Evolutionary conservation across 2,113 vertebrate genomes (phyloP), one percentile per base, ranked within the genome.

Genomic region (Melanerpes formicivorus): DNA sequence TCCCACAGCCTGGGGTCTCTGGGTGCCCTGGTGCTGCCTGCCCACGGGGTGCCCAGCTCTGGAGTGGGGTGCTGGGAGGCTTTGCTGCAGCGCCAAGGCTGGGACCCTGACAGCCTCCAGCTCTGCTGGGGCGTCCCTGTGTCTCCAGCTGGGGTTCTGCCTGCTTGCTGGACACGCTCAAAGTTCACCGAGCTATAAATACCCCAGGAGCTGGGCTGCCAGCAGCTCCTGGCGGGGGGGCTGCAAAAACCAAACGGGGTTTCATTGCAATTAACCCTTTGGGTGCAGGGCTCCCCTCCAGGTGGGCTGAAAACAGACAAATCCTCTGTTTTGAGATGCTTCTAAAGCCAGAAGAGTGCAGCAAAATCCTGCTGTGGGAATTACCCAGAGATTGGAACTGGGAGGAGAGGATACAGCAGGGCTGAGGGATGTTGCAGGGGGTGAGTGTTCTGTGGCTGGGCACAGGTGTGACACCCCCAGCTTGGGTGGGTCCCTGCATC

Each of bases 151-250:
- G 5, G 34, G 70, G 74, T 18, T 79, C 6, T 78, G 80, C 70
- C 77, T 4, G 26, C 70, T 79, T 1, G 52, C 87, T 79, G 94
- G 87, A 62, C 91, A 27, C 18, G 12, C 91, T 96, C 94, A 93
- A 95, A 96, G 95, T 96, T 96, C 95, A 96, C n/a, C 1, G n/a
- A 50, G 91, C 94, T 96, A 96, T 95, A 95, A 96, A 96, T 96
- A 96, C 84, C 71, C 80, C 3, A 52, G 60, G 73, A 2, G 30
- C 78, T 23, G 74, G 32, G 74, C 89, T 94, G 95, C 84, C 94
- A 90, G 83, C n/a, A 2, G 26, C 34, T 69, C 59, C 59, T 19
- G 73, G 27, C 5, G 65, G 15, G 13, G 60, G n/a, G 11, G 80
- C 77, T 62, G 90, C 44, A 14, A 2, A 71, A 81, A 74, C 30